Conservation (phyloP, 2,888 invertebrate genomes). For the Calameuta filiformis region DNA sequence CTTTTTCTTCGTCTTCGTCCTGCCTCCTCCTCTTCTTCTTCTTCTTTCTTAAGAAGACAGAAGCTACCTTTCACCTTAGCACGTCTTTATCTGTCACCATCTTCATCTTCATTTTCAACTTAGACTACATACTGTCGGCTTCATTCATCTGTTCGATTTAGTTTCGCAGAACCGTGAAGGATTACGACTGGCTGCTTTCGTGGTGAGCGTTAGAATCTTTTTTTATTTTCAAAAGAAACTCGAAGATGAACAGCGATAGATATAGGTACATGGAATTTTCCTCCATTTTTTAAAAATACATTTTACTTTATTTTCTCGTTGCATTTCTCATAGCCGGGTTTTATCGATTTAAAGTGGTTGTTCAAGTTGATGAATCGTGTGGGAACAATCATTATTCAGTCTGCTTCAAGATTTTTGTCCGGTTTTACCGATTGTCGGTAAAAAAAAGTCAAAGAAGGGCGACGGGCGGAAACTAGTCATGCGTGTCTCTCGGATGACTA, state of each 20-base stretch:
- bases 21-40: neutral
- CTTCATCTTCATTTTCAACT: neutral
- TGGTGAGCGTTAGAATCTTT: neutral
- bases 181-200: neutral
- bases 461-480: neutral
- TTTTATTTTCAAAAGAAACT: neutral
- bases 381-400: neutral
- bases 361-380: neutral
- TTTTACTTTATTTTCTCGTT: neutral
- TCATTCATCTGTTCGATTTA: neutral
- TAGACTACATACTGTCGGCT: neutral
- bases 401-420: neutral
- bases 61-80: constrained; percentile 8
- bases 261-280: neutral
- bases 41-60: constrained; percentile 11
- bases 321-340: neutral
- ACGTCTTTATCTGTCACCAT: neutral
- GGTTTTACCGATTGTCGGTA: neutral
- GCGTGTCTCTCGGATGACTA: neutral
- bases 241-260: neutral
- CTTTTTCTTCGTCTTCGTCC: neutral
- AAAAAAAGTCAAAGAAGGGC: neutral
- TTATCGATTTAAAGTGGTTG: too few relatives aligned
- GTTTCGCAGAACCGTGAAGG: neutral
- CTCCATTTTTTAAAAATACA: neutral